A percentile compares a stretch with the other conserved stretches of the same genome.
Conservation (phyloP, 2,888 invertebrate genomes). For the Myopa tessellatipennis region DNA sequence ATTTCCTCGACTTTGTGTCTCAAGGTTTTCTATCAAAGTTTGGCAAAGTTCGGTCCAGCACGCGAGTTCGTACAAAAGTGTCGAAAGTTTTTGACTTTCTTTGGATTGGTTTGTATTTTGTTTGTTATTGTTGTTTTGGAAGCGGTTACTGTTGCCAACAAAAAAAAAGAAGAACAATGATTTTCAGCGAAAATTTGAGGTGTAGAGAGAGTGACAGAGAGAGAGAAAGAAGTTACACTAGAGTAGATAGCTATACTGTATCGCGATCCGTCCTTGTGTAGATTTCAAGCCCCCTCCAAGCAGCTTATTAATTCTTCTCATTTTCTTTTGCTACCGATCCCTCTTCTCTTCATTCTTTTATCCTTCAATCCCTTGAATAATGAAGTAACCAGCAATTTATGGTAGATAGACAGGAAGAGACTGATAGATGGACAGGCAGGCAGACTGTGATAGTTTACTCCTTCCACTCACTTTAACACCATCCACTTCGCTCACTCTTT, state of each 20-base stretch:
- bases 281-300: background rate
- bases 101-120: background rate
- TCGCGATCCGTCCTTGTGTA: too few relatives aligned
- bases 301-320: background rate
- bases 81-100: conserved; percentile 2
- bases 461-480: too few relatives aligned
- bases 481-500: too few relatives aligned
- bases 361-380: too few relatives aligned
- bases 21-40: conserved; percentile 6
- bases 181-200: background rate
- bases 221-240: too few relatives aligned
- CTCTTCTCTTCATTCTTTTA: too few relatives aligned
- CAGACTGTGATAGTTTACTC: too few relatives aligned
- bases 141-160: background rate
- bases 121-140: background rate
- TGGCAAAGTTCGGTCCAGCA: background rate
- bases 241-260: too few relatives aligned
- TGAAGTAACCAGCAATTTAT: too few relatives aligned
- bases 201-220: too few relatives aligned
- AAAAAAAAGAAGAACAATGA: background rate
- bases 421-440: too few relatives aligned
- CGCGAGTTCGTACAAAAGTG: background rate
- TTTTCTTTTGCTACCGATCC: background rate
- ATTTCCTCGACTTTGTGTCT: background rate
- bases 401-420: too few relatives aligned